Conservation (phyloP, 2,888 invertebrate genomes). For the Caenorhabditis becei region DNA sequence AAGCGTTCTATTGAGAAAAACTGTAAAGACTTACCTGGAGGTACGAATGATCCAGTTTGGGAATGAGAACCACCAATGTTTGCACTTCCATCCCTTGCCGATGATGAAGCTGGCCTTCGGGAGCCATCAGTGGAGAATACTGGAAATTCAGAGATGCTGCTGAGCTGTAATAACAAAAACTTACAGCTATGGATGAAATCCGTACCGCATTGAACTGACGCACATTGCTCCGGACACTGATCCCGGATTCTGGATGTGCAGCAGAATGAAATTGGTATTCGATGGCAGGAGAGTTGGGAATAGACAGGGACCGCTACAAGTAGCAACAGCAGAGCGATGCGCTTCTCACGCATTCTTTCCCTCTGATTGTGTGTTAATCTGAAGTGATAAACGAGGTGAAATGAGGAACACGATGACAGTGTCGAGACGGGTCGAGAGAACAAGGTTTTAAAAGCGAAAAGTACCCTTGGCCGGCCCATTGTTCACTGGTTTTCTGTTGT, state of each 20-base stretch:
- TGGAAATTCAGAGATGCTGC: conserved; percentile 24
- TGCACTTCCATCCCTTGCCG: conserved; percentile 61
- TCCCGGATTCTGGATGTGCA: conserved; percentile 70
- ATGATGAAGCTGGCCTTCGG: conserved; percentile 7
- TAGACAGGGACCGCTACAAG: neutral
- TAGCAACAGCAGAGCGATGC: conserved; percentile 12
- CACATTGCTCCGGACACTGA: conserved; percentile 67
- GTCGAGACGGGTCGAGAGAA: neutral
- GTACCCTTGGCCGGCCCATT: conserved; percentile 23
- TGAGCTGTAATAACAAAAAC: conserved; percentile 24
- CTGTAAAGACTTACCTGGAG: conserved; percentile 12
- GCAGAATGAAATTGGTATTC: conserved; percentile 70
- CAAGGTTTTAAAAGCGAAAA: conserved; percentile 36
- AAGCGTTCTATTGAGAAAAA: neutral
- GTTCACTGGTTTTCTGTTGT: conserved; percentile 25
- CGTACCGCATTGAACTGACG: conserved; percentile 61
- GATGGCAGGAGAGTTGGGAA: conserved; percentile 60
- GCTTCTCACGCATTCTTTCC: conserved; percentile 42
- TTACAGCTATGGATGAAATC: conserved; percentile 65
- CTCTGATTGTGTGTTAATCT: neutral
- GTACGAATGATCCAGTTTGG: neutral
- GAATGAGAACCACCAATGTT: conserved; percentile 40
- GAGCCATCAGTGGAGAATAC: conserved; percentile 67
- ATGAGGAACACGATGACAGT: neutral
- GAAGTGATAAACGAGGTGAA: neutral